A percentile compares a stretch with the other conserved stretches of the same genome.
Conservation (phyloP, 2,888 invertebrate genomes). For the Ctenicera cuprea region DNA sequence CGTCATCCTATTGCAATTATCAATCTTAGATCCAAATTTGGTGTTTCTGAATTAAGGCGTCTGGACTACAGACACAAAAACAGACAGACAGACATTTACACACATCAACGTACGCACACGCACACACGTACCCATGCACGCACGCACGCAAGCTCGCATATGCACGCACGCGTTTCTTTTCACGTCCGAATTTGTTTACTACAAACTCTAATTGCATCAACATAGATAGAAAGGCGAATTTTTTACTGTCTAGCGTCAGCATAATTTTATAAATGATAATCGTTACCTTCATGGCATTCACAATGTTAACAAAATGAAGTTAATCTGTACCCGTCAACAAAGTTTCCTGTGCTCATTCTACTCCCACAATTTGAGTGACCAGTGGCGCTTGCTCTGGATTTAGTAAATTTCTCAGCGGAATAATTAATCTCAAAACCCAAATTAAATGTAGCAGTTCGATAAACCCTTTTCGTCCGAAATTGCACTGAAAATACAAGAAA, state of each 20-base stretch:
- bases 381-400: conserved; percentile 8
- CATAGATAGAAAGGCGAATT: neutral
- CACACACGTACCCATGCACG: too few relatives aligned
- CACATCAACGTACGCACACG: too few relatives aligned
- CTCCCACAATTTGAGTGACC: neutral
- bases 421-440: conserved; percentile 10
- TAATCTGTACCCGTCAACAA: conserved; percentile 22
- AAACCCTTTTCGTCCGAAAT: too few relatives aligned
- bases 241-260: conserved; percentile 1
- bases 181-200: neutral
- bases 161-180: too few relatives aligned
- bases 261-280: conserved; percentile 24
- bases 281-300: conserved; percentile 4
- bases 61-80: too few relatives aligned
- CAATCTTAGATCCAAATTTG: too few relatives aligned
- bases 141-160: too few relatives aligned
- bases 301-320: conserved; percentile 13
- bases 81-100: too few relatives aligned
- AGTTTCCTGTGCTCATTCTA: conserved; percentile 1
- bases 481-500: too few relatives aligned
- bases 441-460: neutral
- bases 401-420: conserved; percentile 7
- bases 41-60: too few relatives aligned
- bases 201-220: neutral
- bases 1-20: too few relatives aligned